Evolutionary conservation across 2,797 vertebrate genomes (phyloP), one percentile per base, ranked within the genome.

Genomic region (Aulostomus chinensis): DNA sequence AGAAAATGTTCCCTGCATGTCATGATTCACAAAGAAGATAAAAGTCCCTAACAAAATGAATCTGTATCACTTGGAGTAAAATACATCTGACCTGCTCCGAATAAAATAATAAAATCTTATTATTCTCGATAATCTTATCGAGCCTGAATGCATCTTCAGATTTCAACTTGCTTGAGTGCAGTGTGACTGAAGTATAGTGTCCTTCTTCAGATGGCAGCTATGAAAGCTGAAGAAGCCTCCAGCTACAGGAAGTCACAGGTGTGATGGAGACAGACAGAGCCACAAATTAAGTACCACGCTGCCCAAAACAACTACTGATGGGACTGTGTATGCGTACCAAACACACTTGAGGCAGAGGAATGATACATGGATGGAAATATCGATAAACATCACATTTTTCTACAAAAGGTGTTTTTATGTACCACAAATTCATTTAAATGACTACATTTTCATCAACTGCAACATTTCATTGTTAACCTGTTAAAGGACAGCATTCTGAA

Each of bases 231-330:
- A 46, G 63, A 70, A 7, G 70, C 76, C 73, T 64, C 65, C 32
- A 55, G 84, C 79, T 61, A 47, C 31, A 63, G 48, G 66, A 77
- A 79, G 76, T 72, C 79, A 74, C 78, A 83, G 84, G 78, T 83
- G 80, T 81, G 78, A 78, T 45, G 36, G 54, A 66, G 33, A 45
- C 46, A 63, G 59, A 58, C 50, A 12, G 51, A 57, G 69, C 36
- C 50, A 48, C 40, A 51, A 51, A 48, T 17, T 29, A 46, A 51
- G 63, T 55, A 53, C 31, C 20, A 32, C 3, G 7, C 58, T 78
- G 78, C 72, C 64, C 35, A 39, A 22, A 20, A 41, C 34, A 47
- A 30, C 46, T 35, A 33, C 9, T 47, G 48, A 26, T 36, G 22
- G 25, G 13, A 58, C 12, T 30, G 28, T 41, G 3, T 12, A 2